phyloP scores from a whole-genome alignment of 2,888 invertebrate species.

The Calliphora vomitoria region DNA sequence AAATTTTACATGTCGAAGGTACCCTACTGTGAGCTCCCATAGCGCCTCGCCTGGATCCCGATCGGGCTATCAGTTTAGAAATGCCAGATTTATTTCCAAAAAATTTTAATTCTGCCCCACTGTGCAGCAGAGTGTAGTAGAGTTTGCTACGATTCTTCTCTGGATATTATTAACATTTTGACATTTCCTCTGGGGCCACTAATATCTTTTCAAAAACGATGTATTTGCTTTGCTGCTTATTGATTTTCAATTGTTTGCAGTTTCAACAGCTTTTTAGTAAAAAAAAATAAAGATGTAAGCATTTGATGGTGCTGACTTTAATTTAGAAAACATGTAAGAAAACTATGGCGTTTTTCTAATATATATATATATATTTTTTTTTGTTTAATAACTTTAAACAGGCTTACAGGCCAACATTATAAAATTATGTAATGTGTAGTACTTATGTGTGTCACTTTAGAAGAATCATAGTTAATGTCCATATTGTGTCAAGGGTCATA shows the following conservation, averaged over 20 bases:
- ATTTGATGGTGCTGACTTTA: background rate
- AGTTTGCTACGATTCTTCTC: no score
- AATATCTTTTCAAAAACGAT: background rate
- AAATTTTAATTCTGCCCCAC: no score
- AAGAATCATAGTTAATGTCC: slow-evolving; percentile 41
- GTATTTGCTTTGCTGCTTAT: slow-evolving; percentile 59
- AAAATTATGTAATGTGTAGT: background rate
- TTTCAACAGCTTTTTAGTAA: background rate
- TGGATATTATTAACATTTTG: background rate
- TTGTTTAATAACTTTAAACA: background rate
- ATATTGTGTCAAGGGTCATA: slow-evolving; percentile 61
- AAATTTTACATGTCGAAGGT: no score
- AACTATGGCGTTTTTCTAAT: background rate
- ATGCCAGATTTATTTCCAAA: no score
- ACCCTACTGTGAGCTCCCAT: no score
- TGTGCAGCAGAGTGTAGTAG: no score
- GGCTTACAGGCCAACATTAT: background rate
- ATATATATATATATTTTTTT: slow-evolving; percentile 7
- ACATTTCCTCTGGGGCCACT: background rate
- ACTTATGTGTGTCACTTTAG: background rate
- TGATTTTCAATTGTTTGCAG: slow-evolving; percentile 60
- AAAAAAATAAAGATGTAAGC: no score
- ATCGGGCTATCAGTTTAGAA: no score
- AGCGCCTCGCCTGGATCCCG: no score
- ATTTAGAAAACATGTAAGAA: background rate